Evolutionary conservation across 2,797 vertebrate species (phyloP).

Genomic region (Thamnophis elegans): DNA sequence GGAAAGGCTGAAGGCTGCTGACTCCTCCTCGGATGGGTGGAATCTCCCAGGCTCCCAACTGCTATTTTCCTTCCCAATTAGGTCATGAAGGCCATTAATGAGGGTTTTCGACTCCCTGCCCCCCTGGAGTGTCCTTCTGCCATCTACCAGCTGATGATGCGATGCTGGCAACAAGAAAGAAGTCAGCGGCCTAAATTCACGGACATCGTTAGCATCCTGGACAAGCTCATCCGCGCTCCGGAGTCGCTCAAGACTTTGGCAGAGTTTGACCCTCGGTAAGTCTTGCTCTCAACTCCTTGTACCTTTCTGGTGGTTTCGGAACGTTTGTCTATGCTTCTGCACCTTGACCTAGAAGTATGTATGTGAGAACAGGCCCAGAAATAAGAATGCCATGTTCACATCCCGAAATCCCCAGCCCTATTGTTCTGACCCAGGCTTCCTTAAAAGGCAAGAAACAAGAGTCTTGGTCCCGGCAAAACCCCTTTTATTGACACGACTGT

Average conservation of each 20-base stretch:
- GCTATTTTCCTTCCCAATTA: slow-evolving; percentile 38
- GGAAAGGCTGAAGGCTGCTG: neutral
- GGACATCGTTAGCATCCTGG: slow-evolving; percentile 90
- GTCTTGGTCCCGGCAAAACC: too few relatives aligned
- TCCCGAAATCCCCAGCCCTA: neutral
- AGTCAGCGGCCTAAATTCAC: slow-evolving; percentile 86
- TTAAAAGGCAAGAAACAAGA: too few relatives aligned
- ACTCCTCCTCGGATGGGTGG: fast-evolving
- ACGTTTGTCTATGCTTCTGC: neutral
- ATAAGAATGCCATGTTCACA: fast-evolving
- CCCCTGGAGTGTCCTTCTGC: slow-evolving; percentile 94
- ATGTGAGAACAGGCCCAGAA: neutral
- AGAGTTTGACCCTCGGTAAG: slow-evolving; percentile 91
- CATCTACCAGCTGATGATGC: slow-evolving; percentile 96
- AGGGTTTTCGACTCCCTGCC: slow-evolving; percentile 92
- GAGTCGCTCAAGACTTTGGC: slow-evolving; percentile 90
- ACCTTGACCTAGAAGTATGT: neutral
- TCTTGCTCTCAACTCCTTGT: fast-evolving
- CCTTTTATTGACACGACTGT: too few relatives aligned
- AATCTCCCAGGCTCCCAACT: too few relatives aligned
- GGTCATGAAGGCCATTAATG: slow-evolving; percentile 98
- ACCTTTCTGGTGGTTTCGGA: neutral
- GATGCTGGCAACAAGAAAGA: slow-evolving; percentile 94
- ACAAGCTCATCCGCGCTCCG: slow-evolving; percentile 87
- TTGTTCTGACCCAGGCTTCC: too few relatives aligned